Evolutionary conservation across 1,140 invertebrate species (phyloP).

Genomic region (Coelopa frigida): DNA sequence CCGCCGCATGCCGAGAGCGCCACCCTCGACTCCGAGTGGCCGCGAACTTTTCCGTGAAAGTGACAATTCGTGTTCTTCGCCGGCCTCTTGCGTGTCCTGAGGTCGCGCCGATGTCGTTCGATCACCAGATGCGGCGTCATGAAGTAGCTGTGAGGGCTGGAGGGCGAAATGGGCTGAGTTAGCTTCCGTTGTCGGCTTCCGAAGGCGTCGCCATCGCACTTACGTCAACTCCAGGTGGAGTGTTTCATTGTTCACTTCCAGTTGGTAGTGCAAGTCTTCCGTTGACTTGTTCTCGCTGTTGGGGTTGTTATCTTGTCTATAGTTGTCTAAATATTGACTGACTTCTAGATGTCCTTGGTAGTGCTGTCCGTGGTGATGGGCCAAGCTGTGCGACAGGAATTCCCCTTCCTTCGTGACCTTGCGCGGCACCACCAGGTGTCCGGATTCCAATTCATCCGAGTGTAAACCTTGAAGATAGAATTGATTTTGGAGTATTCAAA

Average conservation of each 20-base stretch:
- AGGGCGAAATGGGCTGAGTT: not conserved
- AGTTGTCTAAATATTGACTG: too few species aligned
- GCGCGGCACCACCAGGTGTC: slow-evolving; percentile 51
- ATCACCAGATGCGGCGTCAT: slow-evolving; percentile 61
- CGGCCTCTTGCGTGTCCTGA: slow-evolving; percentile 48
- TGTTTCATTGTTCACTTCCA: slow-evolving; percentile 49
- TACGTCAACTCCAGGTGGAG: slow-evolving; percentile 49
- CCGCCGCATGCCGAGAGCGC: slow-evolving; percentile 75
- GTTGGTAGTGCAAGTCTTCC: slow-evolving; percentile 50
- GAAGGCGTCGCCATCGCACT: slow-evolving; percentile 5
- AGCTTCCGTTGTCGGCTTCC: not conserved
- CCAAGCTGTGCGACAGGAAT: slow-evolving; percentile 52
- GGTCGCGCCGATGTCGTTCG: slow-evolving; percentile 56
- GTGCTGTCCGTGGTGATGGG: slow-evolving; percentile 45
- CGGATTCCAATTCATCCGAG: slow-evolving; percentile 43
- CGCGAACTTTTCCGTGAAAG: slow-evolving; percentile 64
- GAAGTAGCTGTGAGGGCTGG: slow-evolving; percentile 57
- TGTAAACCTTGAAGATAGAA: slow-evolving; percentile 47
- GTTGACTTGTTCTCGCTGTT: slow-evolving; percentile 14
- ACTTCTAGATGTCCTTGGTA: slow-evolving; percentile 20
- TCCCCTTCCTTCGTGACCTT: slow-evolving; percentile 51
- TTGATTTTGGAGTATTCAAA: too few species aligned
- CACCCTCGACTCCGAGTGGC: slow-evolving; percentile 58
- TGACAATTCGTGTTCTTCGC: slow-evolving; percentile 56
- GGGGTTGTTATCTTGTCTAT: slow-evolving; percentile 3